These are phyloP conservation scores for Megaceryle alcyon DNA, from an alignment of 2,797 vertebrate species.

Conservation along the genomic window DNA sequence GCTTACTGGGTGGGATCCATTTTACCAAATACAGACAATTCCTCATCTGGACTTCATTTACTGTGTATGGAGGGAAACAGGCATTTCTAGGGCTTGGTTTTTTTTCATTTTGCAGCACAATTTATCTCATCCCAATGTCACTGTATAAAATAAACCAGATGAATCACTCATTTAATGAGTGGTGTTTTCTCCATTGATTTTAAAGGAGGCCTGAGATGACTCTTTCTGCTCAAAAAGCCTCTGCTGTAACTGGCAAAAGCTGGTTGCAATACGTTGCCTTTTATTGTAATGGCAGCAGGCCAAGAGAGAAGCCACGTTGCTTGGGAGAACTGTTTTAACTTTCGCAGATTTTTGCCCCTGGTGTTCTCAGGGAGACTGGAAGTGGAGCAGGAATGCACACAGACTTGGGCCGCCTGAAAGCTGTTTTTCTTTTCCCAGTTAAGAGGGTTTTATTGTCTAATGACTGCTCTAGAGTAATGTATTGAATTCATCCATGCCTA, in stretches of 20 bases:
- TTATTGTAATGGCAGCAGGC: not conserved
- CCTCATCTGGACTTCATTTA: not conserved
- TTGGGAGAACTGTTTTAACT: not conserved
- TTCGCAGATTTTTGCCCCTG: not conserved
- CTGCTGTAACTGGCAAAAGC: not conserved
- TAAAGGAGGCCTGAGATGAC: not conserved
- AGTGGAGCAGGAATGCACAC: not conserved
- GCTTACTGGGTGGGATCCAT: conserved; percentile 6
- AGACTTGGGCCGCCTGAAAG: not conserved
- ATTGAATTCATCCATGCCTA: not conserved
- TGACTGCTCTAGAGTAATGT: not conserved
- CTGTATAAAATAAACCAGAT: conserved; percentile 19
- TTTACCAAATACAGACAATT: not conserved
- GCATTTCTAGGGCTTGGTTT: not conserved
- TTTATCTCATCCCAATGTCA: not conserved
- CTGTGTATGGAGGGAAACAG: not conserved
- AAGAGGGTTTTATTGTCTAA: not conserved
- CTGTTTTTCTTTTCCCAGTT: not conserved
- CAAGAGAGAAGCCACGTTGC: not conserved
- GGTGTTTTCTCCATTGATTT: not conserved
- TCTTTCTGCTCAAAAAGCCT: not conserved
- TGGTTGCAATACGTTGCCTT: not conserved
- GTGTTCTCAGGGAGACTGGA: not conserved
- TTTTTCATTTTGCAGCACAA: not conserved
- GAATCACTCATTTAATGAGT: not conserved